A percentile compares a stretch with the other conserved stretches of the same genome.
These are phyloP conservation scores for Eleutherodactylus coqui DNA, from an alignment of 2,797 vertebrate species.

Conservation along the genomic window DNA sequence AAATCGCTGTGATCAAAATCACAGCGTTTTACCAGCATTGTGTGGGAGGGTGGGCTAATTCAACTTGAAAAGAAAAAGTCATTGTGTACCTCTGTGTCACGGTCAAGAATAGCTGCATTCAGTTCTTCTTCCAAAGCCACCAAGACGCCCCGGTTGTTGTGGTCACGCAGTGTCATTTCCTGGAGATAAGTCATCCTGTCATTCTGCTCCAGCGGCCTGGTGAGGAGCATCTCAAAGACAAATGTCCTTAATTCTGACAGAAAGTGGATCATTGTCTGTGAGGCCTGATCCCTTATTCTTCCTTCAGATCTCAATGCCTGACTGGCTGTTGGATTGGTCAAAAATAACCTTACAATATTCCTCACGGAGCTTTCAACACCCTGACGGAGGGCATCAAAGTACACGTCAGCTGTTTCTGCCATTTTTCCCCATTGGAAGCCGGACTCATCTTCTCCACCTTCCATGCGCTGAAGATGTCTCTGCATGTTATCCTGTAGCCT, in stretches of 20 bases:
- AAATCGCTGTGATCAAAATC: too few species aligned
- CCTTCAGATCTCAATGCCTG: constrained; percentile 65
- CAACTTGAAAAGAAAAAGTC: not conserved
- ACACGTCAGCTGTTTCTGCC: not conserved
- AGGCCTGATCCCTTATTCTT: not conserved
- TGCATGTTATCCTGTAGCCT: constrained; percentile 69
- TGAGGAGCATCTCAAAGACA: constrained; percentile 77
- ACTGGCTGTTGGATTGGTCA: constrained; percentile 64
- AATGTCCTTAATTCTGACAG: constrained; percentile 76
- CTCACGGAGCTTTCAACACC: constrained; percentile 75
- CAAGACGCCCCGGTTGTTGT: constrained; percentile 66
- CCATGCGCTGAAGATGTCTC: not conserved
- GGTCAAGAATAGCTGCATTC: constrained; percentile 59
- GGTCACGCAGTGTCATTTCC: constrained; percentile 62
- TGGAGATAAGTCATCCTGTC: constrained; percentile 68
- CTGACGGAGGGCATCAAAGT: constrained; percentile 59
- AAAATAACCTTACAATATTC: constrained; percentile 76
- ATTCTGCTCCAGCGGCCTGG: constrained; percentile 72
- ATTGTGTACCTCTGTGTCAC: constrained; percentile 73
- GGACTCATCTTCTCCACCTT: not conserved
- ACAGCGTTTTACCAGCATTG: too few species aligned
- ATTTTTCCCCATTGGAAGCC: not conserved
- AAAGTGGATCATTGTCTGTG: constrained; percentile 68
- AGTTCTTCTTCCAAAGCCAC: constrained; percentile 68
- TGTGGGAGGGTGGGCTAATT: too few species aligned